Conservation (phyloP, 2,888 invertebrate genomes). For the Luperina nickerlii region DNA sequence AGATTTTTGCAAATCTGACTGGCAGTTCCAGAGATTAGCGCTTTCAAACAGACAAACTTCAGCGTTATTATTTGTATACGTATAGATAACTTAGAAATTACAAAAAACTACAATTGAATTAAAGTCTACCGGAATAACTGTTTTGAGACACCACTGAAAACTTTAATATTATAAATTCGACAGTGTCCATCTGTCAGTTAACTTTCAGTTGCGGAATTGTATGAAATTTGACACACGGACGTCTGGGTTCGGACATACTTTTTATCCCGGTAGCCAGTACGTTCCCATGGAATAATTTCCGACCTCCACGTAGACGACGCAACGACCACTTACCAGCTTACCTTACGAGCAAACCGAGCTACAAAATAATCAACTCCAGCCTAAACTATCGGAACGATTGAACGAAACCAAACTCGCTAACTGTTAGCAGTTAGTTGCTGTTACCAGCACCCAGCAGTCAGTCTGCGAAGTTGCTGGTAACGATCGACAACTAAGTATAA, state of each 20-base stretch:
- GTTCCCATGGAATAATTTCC: neutral
- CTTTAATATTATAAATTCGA: no score
- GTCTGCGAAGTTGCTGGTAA: constrained; percentile 51
- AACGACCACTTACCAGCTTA: neutral
- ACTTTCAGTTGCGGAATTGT: neutral
- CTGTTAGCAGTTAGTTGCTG: constrained; percentile 21
- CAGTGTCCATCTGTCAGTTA: neutral
- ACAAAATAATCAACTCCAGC: constrained; percentile 13
- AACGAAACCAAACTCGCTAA: constrained; percentile 47
- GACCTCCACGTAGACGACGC: no score
- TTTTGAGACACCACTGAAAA: no score
- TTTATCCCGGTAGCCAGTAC: neutral
- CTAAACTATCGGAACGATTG: constrained; percentile 19
- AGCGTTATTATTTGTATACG: no score
- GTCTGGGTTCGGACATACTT: neutral
- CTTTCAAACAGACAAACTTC: no score
- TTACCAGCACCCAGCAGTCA: constrained; percentile 21
- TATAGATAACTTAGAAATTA: no score
- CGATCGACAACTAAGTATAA: constrained; percentile 43
- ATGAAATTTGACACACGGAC: no score
- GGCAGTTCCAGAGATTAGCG: no score
- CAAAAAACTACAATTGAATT: no score
- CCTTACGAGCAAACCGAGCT: neutral
- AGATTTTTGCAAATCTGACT: no score
- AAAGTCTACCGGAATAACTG: no score